phyloP scores from a whole-genome alignment of 2,797 vertebrate species.

The Benthosema pterotum region DNA sequence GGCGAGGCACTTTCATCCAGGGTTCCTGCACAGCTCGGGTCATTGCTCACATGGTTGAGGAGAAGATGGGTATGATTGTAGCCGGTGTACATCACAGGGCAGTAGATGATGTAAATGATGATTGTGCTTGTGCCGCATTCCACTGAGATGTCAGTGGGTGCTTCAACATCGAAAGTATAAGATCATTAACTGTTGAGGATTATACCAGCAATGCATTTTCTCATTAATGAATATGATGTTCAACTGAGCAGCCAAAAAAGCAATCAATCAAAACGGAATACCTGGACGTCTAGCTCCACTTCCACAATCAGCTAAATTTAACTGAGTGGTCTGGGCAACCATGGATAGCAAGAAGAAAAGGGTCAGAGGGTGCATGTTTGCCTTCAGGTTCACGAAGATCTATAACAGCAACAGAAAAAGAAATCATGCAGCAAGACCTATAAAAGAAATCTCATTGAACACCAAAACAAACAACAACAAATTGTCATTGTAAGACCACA shows the following conservation, averaged over 20 bases:
- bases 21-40: constrained; percentile 59
- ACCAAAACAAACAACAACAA: too few relatives aligned
- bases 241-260: background rate
- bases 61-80: constrained; percentile 74
- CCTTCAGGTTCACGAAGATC: constrained; percentile 16
- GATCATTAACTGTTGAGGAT: background rate
- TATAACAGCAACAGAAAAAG: constrained; percentile 12
- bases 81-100: constrained; percentile 73
- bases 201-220: background rate
- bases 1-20: constrained; percentile 53
- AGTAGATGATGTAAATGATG: constrained; percentile 65
- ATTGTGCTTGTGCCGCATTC: constrained; percentile 72
- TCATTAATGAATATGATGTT: background rate
- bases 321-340: constrained; percentile 50
- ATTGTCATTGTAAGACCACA: constrained; percentile 7
- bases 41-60: constrained; percentile 58
- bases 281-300: constrained; percentile 62
- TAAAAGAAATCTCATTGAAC: background rate
- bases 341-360: constrained; percentile 45
- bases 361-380: constrained; percentile 50
- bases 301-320: constrained; percentile 38
- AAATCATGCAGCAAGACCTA: background rate
- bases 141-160: constrained; percentile 72
- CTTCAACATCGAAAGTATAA: constrained; percentile 40
- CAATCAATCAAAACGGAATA: constrained; percentile 38